Evolutionary conservation across 2,797 vertebrate species (phyloP), one percentile per base, ranked within the genome.

Genomic region (Coregonus sp.): DNA sequence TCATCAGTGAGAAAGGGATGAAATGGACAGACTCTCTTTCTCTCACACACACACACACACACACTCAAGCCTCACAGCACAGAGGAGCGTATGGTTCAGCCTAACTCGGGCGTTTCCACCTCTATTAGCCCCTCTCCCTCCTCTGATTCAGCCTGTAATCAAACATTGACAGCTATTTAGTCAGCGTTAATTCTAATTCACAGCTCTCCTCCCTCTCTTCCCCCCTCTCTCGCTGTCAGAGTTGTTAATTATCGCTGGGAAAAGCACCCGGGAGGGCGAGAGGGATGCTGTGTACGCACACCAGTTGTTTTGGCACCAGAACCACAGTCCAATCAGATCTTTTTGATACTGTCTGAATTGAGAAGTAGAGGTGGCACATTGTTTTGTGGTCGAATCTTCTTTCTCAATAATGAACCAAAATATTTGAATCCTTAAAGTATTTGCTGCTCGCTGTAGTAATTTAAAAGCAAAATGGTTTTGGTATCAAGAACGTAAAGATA

Each of bases 151-250:
- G 93, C 89, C 90, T 95, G 89, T 97, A 96, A 97, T 96, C 95
- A 95, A 94, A 91, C 92, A 79, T 89, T 94, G 92, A 94, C 95
- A 94, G 94, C 95, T 95, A 89, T 92, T 96, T 95, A 93, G 94
- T 94, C 92, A 91, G 90, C 91, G 95, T 95, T 96, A 94, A 94
- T 95, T 95, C 91, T 94, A 95, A 96, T 97, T 97, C 95, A 93
- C 96, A 96, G 95, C 95, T 96, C 94, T 92, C 68, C 92, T 91
- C 87, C 74, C 86, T 84, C 86, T 67, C 11, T 4, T 14, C 4
- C 52, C 29, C 50, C 18, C n/a, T 73, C 85, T 84, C 85, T 82
- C 78, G 76, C 84, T 81, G 83, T 90, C 88, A 86, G 88, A 88
- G 81, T 84, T 94, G 93, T 93, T 95, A 93, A 95, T 96, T 94